A percentile compares a stretch with the other conserved stretches of the same genome.
Evolutionary conservation across 2,888 invertebrate species (phyloP).

Genomic region (Microctonus hyperodae): DNA sequence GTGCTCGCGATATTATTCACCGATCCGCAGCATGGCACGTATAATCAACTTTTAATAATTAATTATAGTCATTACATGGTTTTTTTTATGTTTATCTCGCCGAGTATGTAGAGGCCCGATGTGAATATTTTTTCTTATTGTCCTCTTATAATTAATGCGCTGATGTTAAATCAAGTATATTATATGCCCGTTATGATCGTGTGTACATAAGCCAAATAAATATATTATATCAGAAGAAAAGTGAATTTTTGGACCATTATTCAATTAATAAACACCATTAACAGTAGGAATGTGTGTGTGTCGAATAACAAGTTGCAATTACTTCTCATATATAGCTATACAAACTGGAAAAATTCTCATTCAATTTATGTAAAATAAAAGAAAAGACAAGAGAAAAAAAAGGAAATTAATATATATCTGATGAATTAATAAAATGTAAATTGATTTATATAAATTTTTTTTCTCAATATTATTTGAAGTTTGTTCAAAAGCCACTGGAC

Average conservation of each 20-base stretch:
- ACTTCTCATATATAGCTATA: slow-evolving; percentile 1
- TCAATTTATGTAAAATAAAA: slow-evolving; percentile 2
- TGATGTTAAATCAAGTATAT: neutral
- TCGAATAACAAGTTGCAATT: slow-evolving; percentile 35
- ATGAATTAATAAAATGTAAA: neutral
- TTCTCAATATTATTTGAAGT: neutral
- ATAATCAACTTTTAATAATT: slow-evolving; percentile 33
- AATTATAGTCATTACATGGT: slow-evolving; percentile 21
- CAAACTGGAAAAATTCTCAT: neutral
- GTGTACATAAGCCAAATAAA: slow-evolving; percentile 13
- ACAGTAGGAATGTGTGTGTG: slow-evolving; percentile 41
- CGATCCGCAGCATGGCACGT: slow-evolving; percentile 43
- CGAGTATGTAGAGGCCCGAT: neutral
- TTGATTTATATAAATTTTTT: neutral
- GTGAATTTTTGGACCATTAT: neutral
- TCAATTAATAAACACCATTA: slow-evolving; percentile 22
- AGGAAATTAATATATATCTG: neutral
- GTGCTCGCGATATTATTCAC: slow-evolving; percentile 46
- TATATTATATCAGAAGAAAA: neutral
- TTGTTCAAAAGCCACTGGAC: slow-evolving; percentile 12
- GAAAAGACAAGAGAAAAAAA: too few relatives aligned
- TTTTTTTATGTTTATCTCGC: neutral
- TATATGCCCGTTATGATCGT: slow-evolving; percentile 16
- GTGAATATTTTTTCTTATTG: neutral
- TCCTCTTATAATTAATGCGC: neutral